Conservation (phyloP, 2,113 vertebrate genomes). For the Hippocampus barbouri region DNA sequence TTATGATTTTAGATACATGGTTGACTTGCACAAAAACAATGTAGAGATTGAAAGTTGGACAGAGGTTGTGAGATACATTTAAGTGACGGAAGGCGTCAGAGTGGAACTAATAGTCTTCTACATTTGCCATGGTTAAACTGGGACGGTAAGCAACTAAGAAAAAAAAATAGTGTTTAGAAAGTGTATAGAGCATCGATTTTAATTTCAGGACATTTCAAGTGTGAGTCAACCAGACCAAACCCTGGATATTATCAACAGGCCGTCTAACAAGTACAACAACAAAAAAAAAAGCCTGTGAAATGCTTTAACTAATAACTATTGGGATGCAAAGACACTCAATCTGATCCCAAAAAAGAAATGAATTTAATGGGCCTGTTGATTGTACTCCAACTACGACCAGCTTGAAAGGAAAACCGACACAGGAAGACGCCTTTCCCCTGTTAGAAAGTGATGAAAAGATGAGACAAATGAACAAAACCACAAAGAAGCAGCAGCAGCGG, state of each 20-base stretch:
- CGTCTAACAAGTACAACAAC: slow-evolving; percentile 14
- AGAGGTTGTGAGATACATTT: background rate
- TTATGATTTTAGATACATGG: slow-evolving; percentile 10
- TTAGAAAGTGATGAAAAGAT: background rate
- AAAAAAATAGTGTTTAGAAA: background rate
- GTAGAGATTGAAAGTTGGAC: background rate
- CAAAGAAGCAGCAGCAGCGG: background rate
- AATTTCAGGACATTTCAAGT: background rate
- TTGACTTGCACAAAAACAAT: slow-evolving; percentile 11
- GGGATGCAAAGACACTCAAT: slow-evolving; percentile 5
- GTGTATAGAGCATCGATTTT: background rate
- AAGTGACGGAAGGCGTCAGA: background rate
- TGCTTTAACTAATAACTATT: background rate
- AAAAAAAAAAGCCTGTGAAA: slow-evolving; percentile 2
- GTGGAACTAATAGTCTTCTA: background rate
- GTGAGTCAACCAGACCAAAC: background rate
- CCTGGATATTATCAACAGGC: background rate
- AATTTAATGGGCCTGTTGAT: slow-evolving; percentile 14
- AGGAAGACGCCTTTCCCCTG: background rate
- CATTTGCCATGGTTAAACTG: background rate
- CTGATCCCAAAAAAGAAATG: background rate
- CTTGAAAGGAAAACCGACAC: background rate
- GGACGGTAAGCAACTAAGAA: background rate
- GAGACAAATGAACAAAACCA: slow-evolving; percentile 11
- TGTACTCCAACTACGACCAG: background rate